Percentiles rank a stretch among this genome's conserved stretches.
Evolutionary conservation across 1,140 invertebrate species (phyloP).

Genomic region (Hetaerina americana): DNA sequence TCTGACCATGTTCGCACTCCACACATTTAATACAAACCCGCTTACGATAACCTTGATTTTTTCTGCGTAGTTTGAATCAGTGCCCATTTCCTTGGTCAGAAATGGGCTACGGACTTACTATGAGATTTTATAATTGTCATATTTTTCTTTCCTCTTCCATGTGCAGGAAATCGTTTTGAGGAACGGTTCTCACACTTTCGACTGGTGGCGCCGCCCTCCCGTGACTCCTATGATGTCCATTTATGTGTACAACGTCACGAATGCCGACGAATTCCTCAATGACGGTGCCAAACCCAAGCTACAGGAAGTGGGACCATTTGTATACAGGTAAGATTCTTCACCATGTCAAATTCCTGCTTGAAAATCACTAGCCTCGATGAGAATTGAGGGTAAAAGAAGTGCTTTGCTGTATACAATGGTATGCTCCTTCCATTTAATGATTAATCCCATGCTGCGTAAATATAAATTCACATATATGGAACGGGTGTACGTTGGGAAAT

Average conservation of each 20-base stretch:
- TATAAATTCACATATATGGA: no score
- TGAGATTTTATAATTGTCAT: background rate
- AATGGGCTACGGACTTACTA: background rate
- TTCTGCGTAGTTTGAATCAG: background rate
- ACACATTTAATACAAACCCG: background rate
- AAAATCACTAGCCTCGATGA: no score
- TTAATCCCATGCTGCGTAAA: no score
- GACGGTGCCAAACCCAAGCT: slow-evolving; percentile 63
- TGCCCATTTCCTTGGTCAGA: background rate
- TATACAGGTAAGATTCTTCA: slow-evolving; percentile 46
- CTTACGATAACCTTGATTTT: background rate
- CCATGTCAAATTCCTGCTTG: no score
- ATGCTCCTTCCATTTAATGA: no score
- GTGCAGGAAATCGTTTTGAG: slow-evolving; percentile 54
- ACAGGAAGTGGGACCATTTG: slow-evolving; percentile 73
- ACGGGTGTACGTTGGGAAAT: no score
- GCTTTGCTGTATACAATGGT: no score
- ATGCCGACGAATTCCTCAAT: slow-evolving; percentile 75
- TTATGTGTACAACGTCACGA: slow-evolving; percentile 85
- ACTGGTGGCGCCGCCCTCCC: slow-evolving; percentile 77
- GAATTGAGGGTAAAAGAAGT: no score
- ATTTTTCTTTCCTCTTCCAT: background rate
- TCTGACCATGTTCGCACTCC: background rate
- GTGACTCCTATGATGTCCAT: slow-evolving; percentile 70
- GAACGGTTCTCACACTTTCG: slow-evolving; percentile 60